phyloP scores from a whole-genome alignment of 2,113 vertebrate species.

The Nycticorax nycticorax region DNA sequence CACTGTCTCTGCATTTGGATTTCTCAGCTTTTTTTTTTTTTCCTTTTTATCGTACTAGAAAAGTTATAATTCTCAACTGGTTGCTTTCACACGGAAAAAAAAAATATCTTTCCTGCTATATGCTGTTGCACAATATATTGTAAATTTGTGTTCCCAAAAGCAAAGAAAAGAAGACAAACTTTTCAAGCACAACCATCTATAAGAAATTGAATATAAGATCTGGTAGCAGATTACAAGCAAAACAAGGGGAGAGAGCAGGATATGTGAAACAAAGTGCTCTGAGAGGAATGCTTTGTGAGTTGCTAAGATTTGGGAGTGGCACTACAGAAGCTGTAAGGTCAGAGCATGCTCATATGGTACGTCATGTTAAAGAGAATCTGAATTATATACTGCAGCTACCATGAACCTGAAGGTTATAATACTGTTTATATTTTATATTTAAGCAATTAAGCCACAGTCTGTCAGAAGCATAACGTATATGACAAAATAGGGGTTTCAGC shows the following conservation, averaged over 20 bases:
- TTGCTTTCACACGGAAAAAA: background rate
- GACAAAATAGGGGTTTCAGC: background rate
- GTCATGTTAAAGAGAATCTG: background rate
- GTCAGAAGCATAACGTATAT: background rate
- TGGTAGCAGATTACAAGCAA: background rate
- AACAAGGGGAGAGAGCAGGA: background rate
- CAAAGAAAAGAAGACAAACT: background rate
- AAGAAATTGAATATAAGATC: background rate
- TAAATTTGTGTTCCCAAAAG: background rate
- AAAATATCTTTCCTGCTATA: background rate
- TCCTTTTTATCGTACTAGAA: background rate
- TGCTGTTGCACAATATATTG: background rate
- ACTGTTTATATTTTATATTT: background rate
- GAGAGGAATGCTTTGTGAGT: background rate
- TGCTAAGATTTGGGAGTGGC: background rate
- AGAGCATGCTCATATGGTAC: accelerated
- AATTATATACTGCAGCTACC: background rate
- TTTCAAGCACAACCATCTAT: background rate
- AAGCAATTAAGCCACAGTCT: background rate
- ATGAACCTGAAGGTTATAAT: background rate
- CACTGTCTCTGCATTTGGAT: background rate
- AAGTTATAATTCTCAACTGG: background rate
- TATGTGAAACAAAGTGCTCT: background rate
- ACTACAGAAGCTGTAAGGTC: background rate
- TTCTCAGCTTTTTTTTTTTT: background rate